These are phyloP conservation scores for Phodopus roborovskii DNA, from an alignment of 2,113 vertebrate genomes.

Conservation along the genomic window DNA sequence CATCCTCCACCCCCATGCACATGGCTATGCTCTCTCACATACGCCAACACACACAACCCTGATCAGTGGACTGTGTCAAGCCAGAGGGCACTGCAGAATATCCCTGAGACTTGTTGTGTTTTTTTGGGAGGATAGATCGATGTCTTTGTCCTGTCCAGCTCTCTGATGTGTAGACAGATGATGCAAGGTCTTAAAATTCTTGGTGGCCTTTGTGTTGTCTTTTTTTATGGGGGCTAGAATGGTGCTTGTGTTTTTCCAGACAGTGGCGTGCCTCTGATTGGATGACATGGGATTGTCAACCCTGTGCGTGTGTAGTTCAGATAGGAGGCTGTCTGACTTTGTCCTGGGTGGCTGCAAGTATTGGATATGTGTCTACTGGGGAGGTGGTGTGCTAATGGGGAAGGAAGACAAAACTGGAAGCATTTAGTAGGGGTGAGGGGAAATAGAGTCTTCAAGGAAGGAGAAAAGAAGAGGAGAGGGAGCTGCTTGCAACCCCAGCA, in stretches of 20 bases:
- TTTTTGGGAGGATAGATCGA: constrained; percentile 64
- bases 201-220: constrained; percentile 63
- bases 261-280: constrained; percentile 61
- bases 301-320: constrained; percentile 62
- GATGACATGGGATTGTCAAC: constrained; percentile 71
- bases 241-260: constrained; percentile 64
- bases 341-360: constrained; percentile 3
- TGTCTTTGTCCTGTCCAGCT: constrained; percentile 76
- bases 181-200: constrained; percentile 46
- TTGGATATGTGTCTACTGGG: constrained; percentile 21
- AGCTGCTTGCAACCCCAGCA: not conserved
- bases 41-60: constrained; percentile 47
- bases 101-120: constrained; percentile 71
- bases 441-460: constrained; percentile 1
- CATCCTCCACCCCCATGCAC: constrained; percentile 63
- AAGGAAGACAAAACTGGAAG: constrained; percentile 13
- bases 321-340: constrained; percentile 52
- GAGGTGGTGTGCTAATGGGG: not conserved
- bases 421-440: not conserved
- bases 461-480: constrained; percentile 34
- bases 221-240: constrained; percentile 41
- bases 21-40: not conserved
- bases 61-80: constrained; percentile 74
- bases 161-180: constrained; percentile 19
- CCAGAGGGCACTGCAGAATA: constrained; percentile 83